These are phyloP conservation scores for Pomatostomus ruficeps DNA, from an alignment of 2,113 vertebrate species.

Conservation along the genomic window DNA sequence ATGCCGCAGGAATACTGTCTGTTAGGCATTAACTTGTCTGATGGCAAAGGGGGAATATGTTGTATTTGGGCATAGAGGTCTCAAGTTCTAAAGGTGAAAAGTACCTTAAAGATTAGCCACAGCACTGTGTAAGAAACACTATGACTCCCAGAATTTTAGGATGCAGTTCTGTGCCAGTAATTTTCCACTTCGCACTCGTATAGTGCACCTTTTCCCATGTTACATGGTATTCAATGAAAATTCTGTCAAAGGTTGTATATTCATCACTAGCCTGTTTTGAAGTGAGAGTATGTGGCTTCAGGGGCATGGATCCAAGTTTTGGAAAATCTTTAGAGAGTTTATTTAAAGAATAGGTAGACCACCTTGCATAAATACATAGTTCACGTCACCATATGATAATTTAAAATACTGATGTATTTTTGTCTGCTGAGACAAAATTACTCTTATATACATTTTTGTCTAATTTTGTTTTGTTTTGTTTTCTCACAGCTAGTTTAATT, in stretches of 20 bases:
- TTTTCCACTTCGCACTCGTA: background rate
- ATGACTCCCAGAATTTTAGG: background rate
- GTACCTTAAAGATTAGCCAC: background rate
- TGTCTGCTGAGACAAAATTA: background rate
- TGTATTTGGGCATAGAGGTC: background rate
- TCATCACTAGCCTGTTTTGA: background rate
- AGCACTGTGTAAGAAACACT: background rate
- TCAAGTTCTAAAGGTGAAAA: background rate
- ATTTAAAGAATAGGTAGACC: background rate
- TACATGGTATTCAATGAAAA: background rate
- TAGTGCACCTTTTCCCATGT: background rate
- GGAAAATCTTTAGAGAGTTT: background rate
- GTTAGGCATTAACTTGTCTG: background rate
- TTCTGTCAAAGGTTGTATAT: background rate
- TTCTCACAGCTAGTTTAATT: background rate
- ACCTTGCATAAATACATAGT: background rate
- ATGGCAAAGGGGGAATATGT: rapidly evolving
- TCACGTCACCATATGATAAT: background rate
- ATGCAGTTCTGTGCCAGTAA: background rate
- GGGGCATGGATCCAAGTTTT: background rate
- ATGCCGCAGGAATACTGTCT: background rate
- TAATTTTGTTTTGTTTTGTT: background rate
- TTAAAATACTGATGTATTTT: background rate
- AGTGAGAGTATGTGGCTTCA: background rate
- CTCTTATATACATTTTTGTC: background rate